Conservation (phyloP, 1,140 invertebrate species). For the Harpegnathos saltator region DNA sequence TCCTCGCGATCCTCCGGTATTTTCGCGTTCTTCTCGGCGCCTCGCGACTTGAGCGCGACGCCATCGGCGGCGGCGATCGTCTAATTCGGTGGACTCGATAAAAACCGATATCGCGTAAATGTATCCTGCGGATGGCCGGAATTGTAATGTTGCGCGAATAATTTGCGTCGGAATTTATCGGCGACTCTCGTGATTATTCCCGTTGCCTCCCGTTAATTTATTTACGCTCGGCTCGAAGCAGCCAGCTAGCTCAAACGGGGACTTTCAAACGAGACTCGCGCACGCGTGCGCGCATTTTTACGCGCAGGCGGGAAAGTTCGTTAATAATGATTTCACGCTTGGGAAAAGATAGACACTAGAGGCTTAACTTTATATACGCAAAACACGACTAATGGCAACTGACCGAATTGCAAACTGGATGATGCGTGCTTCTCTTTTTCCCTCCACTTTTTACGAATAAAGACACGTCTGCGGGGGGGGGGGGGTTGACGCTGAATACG, state of each 20-base stretch:
- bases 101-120: not conserved
- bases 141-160: no score
- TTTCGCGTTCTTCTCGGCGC: not conserved
- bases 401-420: constrained; percentile 34
- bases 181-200: not conserved
- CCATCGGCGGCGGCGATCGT: no score
- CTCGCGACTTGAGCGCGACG: not conserved
- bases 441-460: constrained; percentile 22
- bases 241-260: no score
- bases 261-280: not conserved
- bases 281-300: not conserved
- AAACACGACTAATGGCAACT: constrained; percentile 2
- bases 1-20: not conserved
- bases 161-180: not conserved
- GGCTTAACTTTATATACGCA: constrained; percentile 15
- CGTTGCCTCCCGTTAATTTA: not conserved
- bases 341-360: not conserved
- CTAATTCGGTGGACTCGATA: not conserved
- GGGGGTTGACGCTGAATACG: constrained; percentile 13
- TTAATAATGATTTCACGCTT: not conserved
- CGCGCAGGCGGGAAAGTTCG: not conserved
- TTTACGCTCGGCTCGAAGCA: not conserved
- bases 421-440: no score
- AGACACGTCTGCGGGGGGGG: constrained; percentile 25
- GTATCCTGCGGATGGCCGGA: not conserved